Evolutionary conservation across 2,888 invertebrate species (phyloP).

Genomic region (Callinectes sapidus): DNA sequence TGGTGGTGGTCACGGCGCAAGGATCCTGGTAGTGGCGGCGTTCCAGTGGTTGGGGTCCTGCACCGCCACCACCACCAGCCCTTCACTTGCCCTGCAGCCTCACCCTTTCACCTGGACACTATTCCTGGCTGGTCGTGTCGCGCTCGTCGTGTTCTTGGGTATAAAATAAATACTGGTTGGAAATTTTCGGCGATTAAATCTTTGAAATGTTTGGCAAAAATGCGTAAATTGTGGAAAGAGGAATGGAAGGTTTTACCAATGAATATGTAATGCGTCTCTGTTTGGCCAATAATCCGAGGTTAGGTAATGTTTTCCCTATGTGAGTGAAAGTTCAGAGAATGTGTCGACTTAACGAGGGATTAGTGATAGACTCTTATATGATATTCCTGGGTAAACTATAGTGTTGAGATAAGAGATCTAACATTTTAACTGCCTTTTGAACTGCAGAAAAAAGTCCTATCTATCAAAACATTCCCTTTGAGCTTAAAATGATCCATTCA

Average conservation of each 20-base stretch:
- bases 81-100: constrained; percentile 11
- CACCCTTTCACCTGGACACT: constrained; percentile 10
- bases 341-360: not conserved
- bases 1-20: not conserved
- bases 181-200: not conserved
- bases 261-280: not conserved
- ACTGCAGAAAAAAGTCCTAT: no score
- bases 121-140: not conserved
- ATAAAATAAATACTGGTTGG: not conserved
- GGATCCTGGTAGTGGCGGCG: not conserved
- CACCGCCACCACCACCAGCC: not conserved
- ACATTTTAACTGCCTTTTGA: no score
- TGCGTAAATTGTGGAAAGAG: no score
- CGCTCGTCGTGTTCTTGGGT: not conserved
- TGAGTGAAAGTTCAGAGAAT: not conserved
- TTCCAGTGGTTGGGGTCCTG: not conserved
- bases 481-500: no score
- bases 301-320: not conserved
- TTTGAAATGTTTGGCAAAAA: no score
- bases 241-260: no score
- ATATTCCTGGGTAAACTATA: not conserved
- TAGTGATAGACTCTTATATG: not conserved
- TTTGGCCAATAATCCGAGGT: not conserved
- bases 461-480: no score
- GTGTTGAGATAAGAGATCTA: not conserved